Evolutionary conservation across 2,113 vertebrate genomes (phyloP).

Genomic region (Neoarius graeffei): DNA sequence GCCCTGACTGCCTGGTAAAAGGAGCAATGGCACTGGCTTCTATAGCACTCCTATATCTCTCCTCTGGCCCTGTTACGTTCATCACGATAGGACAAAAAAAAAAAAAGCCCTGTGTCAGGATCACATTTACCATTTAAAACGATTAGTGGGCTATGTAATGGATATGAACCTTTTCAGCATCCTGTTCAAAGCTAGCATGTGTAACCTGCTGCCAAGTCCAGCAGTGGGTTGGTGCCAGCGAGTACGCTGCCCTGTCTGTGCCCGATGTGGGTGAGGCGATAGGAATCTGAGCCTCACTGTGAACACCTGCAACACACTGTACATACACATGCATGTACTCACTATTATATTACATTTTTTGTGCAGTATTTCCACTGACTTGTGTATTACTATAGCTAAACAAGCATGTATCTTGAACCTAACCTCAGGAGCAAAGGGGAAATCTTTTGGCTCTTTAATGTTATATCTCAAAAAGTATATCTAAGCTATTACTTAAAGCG

Average conservation of each 20-base stretch:
- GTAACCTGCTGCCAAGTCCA: conserved; percentile 23
- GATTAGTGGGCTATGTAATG: conserved; percentile 42
- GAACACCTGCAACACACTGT: background rate
- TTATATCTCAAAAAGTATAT: background rate
- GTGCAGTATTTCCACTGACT: background rate
- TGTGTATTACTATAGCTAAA: background rate
- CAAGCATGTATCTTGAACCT: background rate
- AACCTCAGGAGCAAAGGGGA: background rate
- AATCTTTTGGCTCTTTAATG: background rate
- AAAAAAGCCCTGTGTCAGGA: conserved; percentile 28
- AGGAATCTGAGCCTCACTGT: background rate
- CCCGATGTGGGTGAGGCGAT: background rate
- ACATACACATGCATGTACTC: background rate
- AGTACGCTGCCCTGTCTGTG: background rate
- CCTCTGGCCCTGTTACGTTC: conserved; percentile 44
- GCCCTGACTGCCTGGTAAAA: conserved; percentile 53
- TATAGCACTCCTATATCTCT: conserved; percentile 54
- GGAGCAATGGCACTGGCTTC: conserved; percentile 17
- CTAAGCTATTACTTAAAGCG: no score
- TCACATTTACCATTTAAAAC: conserved; percentile 41
- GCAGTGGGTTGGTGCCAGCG: conserved; percentile 13
- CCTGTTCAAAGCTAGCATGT: conserved; percentile 19
- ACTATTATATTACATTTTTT: background rate
- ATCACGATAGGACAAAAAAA: conserved; percentile 35
- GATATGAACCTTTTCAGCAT: conserved; percentile 11